These are phyloP conservation scores for Vulpes vulpes DNA, from an alignment of 2,113 vertebrate genomes.

Conservation along the genomic window DNA sequence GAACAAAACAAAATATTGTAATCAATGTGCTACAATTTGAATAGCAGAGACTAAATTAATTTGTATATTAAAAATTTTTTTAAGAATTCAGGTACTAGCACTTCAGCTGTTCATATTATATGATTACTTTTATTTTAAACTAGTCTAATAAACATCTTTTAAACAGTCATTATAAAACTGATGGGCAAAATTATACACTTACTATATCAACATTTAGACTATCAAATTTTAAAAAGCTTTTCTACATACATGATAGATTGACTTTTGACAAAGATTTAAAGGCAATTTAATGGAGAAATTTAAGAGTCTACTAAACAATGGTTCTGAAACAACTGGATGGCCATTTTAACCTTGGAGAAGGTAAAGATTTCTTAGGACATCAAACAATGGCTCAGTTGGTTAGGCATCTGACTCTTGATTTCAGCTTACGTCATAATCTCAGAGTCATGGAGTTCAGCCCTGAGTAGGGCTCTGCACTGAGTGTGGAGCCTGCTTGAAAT, in stretches of 20 bases:
- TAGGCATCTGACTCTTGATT: not conserved
- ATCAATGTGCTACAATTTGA: not conserved
- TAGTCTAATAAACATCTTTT: not conserved
- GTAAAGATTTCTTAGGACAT: not conserved
- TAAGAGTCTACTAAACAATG: not conserved
- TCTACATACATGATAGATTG: not conserved
- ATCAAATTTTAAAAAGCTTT: conserved; percentile 26
- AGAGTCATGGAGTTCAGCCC: not conserved
- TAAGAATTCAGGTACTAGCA: not conserved
- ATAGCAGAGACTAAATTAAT: not conserved
- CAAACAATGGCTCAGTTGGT: not conserved
- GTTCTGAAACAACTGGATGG: not conserved
- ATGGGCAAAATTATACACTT: not conserved
- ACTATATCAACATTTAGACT: not conserved
- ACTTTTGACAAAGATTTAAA: conserved; percentile 14
- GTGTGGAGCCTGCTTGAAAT: not conserved
- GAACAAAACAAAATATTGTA: not conserved
- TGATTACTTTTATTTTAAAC: not conserved
- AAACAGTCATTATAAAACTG: not conserved
- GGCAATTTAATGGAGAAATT: not conserved
- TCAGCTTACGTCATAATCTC: not conserved
- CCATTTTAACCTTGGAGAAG: not conserved
- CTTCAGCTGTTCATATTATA: not conserved
- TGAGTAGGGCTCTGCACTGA: not conserved
- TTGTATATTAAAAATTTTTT: not conserved